Evolutionary conservation across 2,113 vertebrate species (phyloP).

Genomic region (Atlantisia rogersi): DNA sequence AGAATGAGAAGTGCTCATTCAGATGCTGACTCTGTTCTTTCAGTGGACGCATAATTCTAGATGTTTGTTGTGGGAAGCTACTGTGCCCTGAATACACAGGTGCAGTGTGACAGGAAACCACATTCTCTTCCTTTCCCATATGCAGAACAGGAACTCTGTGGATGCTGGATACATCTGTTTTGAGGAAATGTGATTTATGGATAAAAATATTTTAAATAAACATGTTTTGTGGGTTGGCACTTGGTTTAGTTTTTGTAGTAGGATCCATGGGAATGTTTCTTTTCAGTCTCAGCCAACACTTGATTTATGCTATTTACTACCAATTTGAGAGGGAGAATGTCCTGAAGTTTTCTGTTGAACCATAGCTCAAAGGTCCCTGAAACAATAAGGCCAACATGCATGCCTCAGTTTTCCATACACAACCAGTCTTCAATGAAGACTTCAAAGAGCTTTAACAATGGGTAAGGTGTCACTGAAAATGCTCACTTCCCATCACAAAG

Average conservation of each 20-base stretch:
- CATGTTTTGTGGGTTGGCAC: neutral
- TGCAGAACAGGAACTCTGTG: neutral
- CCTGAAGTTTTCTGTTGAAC: neutral
- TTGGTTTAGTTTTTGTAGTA: neutral
- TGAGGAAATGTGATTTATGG: neutral
- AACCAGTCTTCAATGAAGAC: neutral
- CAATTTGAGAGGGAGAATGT: neutral
- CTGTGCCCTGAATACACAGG: neutral
- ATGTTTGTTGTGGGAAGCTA: neutral
- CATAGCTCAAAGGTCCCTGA: neutral
- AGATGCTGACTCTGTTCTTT: neutral
- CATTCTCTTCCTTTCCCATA: neutral
- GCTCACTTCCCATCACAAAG: neutral
- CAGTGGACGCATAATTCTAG: neutral
- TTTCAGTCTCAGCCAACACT: neutral
- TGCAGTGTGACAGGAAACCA: neutral
- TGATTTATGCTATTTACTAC: neutral
- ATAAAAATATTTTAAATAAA: slow-evolving; percentile 4
- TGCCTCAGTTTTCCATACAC: neutral
- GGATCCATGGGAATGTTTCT: neutral
- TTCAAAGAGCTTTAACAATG: neutral
- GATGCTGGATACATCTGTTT: neutral
- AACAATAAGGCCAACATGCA: neutral
- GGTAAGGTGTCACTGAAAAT: neutral
- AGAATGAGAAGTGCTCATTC: neutral